Conservation (phyloP, 2,797 vertebrate species). For the Galagoides demidoff region DNA sequence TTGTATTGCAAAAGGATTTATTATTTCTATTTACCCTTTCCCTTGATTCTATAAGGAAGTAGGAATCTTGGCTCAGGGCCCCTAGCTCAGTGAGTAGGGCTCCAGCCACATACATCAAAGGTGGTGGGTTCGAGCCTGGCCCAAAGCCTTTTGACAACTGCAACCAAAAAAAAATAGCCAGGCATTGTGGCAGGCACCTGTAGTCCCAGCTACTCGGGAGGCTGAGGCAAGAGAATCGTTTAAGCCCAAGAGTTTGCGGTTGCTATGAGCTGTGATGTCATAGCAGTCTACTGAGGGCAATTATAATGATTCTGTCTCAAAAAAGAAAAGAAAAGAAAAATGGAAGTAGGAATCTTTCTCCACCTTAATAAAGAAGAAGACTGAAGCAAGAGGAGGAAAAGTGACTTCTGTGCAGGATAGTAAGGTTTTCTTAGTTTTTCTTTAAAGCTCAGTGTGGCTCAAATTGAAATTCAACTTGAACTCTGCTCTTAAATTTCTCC, state of each 20-base stretch:
- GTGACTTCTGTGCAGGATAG: background rate
- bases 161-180: background rate
- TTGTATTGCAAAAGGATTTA: conserved; percentile 40
- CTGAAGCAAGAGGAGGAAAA: conserved; percentile 15
- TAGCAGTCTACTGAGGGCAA: too few relatives aligned
- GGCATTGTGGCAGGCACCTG: background rate
- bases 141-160: background rate
- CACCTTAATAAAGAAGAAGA: conserved; percentile 42
- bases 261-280: too few relatives aligned
- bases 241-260: too few relatives aligned
- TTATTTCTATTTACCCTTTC: conserved; percentile 6
- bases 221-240: too few relatives aligned
- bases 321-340: too few relatives aligned
- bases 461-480: background rate
- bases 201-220: too few relatives aligned
- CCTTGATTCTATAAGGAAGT: background rate
- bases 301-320: too few relatives aligned
- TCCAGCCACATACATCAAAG: too few relatives aligned
- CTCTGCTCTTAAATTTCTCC: background rate
- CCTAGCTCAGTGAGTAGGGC: too few relatives aligned
- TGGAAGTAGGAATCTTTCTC: conserved; percentile 22
- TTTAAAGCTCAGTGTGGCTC: background rate
- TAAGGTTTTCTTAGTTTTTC: background rate
- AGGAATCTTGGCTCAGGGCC: background rate
- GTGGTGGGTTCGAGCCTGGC: too few relatives aligned